Evolutionary conservation across 2,888 invertebrate species (phyloP), one percentile per base, ranked within the genome.

Genomic region (Tribolium freemani): DNA sequence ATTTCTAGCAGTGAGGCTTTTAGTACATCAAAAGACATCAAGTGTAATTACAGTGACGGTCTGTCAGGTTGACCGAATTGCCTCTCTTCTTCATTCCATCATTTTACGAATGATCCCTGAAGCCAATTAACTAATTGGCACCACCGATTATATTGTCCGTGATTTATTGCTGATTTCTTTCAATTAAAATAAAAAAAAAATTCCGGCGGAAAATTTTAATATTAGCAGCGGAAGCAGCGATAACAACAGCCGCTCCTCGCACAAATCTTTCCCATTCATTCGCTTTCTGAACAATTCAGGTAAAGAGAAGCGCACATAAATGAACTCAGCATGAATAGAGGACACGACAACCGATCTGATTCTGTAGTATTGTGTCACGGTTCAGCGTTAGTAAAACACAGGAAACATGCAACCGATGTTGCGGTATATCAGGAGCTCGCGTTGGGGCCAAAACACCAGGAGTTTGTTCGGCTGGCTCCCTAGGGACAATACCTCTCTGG

Each of bases 401-500:
- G 64, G 64, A 64, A 64, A 64, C 64, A 53, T 50, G 50, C 21
- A 30, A 26, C 50, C 16, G 53, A 53, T 64, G 53, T 53, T 51
- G 50, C 38, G 53, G 44, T 53, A 54, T 53, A 64, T 53, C 64
- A 54, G 20, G 13, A 61, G 61, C 44, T 30, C 26, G 46, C 13
- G 31, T 20, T 21, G 20, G 51, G n/a, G 38, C 13, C 20, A 31
- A 31, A 64, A 64, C 53, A 64, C 20, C 53, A 53, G 11, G 38
- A 50, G 38, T 20, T 44, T 16, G 11, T 54, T 53, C 53, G 11
- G n/a, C 8, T 44, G 20, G 8, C 38, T 73, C 75, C 71, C 73
- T 3, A 45, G 51, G 69, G 75, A 73, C 54, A 53, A 69, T 64
- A 53, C 68, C 72, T 73, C 75, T 69, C 69, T 54, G 64, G 72